These are phyloP conservation scores for Ascidia mentula DNA, from an alignment of 23 tunicate genomes.

Conservation along the genomic window DNA sequence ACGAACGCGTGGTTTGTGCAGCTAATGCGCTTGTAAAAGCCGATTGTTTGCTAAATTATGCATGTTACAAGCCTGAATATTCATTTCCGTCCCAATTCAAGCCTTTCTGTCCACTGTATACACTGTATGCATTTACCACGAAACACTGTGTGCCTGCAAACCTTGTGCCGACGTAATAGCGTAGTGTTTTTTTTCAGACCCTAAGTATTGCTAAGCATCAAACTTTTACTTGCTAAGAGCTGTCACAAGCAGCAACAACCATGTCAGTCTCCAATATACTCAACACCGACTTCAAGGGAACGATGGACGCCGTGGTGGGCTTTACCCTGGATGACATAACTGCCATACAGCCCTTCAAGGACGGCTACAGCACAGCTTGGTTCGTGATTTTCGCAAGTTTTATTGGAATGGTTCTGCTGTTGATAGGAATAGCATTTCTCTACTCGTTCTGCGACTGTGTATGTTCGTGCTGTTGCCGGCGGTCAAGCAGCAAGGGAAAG, in stretches of 20 bases:
- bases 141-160: too few relatives aligned
- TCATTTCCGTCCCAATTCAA: too few relatives aligned
- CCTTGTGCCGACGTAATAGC: too few relatives aligned
- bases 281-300: not conserved
- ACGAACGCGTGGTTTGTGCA: too few relatives aligned
- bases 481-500: not conserved
- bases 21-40: too few relatives aligned
- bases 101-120: too few relatives aligned
- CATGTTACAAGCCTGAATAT: too few relatives aligned
- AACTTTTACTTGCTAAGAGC: not conserved
- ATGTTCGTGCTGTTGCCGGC: slow-evolving; percentile 38
- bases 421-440: slow-evolving; percentile 35
- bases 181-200: not conserved
- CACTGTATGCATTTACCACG: too few relatives aligned
- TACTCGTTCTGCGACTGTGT: slow-evolving; percentile 54
- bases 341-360: slow-evolving; percentile 51
- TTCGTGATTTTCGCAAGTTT: slow-evolving; percentile 50
- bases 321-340: slow-evolving; percentile 54
- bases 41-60: too few relatives aligned
- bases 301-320: slow-evolving; percentile 37
- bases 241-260: too few relatives aligned
- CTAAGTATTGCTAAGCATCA: not conserved
- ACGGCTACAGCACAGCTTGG: slow-evolving; percentile 40
- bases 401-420: slow-evolving; percentile 23
- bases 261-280: not conserved